Conservation (phyloP, 64 coral and sea anemone species). For the Platygyra sinensis region DNA sequence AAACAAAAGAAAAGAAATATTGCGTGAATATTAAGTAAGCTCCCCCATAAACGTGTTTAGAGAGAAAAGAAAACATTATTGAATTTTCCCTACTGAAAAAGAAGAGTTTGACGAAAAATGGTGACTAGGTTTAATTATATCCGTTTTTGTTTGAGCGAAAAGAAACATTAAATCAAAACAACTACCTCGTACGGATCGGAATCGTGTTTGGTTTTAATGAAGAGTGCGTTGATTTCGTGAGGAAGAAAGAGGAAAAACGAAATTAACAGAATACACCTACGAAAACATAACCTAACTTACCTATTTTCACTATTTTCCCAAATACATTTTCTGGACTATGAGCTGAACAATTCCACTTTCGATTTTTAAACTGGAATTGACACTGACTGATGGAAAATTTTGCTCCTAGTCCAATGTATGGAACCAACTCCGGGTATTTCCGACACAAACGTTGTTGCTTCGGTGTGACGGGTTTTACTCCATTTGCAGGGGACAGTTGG, state of each 20-base stretch:
- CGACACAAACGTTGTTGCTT: conserved; percentile 74
- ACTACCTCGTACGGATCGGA: no score
- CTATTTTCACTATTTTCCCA: conserved; percentile 86
- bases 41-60: background rate
- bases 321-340: conserved; percentile 94
- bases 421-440: conserved; percentile 76
- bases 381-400: conserved; percentile 73
- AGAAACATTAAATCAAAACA: no score
- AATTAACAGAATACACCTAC: background rate
- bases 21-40: background rate
- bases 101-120: no score
- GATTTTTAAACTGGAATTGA: conserved; percentile 72
- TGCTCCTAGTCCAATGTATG: conserved; percentile 74
- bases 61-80: no score
- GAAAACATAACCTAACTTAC: conserved; percentile 23
- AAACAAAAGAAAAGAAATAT: background rate
- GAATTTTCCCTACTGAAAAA: no score
- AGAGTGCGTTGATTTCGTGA: background rate
- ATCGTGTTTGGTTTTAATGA: background rate
- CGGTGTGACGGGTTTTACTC: conserved; percentile 75
- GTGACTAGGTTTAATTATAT: no score
- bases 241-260: background rate
- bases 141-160: no score
- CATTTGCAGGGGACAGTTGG: conserved; percentile 82
- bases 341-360: conserved; percentile 82